These are phyloP conservation scores for Papilio glaucus DNA, from an alignment of 1,140 invertebrate species.

Conservation along the genomic window DNA sequence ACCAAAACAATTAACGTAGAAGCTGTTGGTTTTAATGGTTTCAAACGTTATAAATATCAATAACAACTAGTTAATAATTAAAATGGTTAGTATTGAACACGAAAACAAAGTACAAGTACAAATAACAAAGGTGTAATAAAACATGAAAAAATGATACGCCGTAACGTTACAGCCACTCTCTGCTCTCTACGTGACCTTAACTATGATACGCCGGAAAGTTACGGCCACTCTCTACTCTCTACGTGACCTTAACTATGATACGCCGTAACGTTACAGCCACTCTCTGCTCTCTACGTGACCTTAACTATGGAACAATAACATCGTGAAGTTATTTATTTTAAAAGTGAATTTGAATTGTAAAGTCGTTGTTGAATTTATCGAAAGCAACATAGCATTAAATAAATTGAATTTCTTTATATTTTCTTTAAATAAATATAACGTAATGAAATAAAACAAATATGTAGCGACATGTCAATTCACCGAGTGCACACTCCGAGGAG, in stretches of 20 bases:
- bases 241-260: too few relatives aligned
- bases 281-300: neutral
- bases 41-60: too few relatives aligned
- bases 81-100: too few relatives aligned
- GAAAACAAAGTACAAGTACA: too few relatives aligned
- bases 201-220: too few relatives aligned
- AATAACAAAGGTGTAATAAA: neutral
- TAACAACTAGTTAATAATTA: too few relatives aligned
- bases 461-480: neutral
- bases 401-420: slow-evolving; percentile 1
- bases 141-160: neutral
- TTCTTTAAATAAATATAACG: slow-evolving; percentile 5
- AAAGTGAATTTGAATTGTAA: neutral
- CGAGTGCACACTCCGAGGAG: neutral
- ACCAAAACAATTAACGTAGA: too few relatives aligned
- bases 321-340: neutral
- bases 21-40: too few relatives aligned
- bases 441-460: slow-evolving; percentile 5
- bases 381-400: neutral
- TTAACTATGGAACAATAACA: neutral
- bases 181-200: too few relatives aligned
- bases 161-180: too few relatives aligned
- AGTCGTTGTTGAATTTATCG: neutral
- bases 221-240: too few relatives aligned
- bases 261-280: neutral